These are phyloP conservation scores for Lordiphosa fenestrarum DNA, from an alignment of 2,888 invertebrate species.

Conservation along the genomic window DNA sequence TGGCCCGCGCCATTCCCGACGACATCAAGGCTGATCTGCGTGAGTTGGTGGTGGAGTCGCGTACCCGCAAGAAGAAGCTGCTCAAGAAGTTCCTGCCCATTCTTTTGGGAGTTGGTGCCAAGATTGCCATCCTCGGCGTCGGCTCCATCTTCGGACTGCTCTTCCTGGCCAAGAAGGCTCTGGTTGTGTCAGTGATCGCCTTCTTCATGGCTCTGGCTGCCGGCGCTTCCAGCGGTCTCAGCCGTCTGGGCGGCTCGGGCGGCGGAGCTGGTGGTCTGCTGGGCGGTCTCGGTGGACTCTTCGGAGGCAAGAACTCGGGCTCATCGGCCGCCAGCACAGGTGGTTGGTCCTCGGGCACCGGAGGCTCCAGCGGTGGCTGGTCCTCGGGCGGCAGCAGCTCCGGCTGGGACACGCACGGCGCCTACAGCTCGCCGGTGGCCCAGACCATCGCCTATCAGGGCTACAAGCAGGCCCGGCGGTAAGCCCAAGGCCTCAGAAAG, in stretches of 20 bases:
- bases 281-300: conserved; percentile 75
- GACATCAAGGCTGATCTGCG: conserved; percentile 82
- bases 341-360: conserved; percentile 76
- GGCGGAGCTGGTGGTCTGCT: conserved; percentile 70
- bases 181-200: conserved; percentile 83
- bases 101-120: conserved; percentile 83
- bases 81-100: conserved; percentile 83
- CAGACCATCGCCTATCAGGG: conserved; percentile 82
- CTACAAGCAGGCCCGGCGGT: conserved; percentile 80
- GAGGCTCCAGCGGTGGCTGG: conserved; percentile 69
- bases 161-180: conserved; percentile 84
- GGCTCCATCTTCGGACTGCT: conserved; percentile 83
- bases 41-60: conserved; percentile 83
- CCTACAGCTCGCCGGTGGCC: conserved; percentile 82
- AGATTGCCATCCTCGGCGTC: conserved; percentile 82
- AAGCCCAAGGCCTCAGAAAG: conserved; percentile 44
- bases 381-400: conserved; percentile 69
- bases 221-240: conserved; percentile 76
- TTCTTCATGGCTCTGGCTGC: conserved; percentile 83
- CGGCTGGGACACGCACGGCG: conserved; percentile 81
- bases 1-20: conserved; percentile 82
- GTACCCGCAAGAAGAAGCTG: conserved; percentile 82
- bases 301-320: conserved; percentile 76
- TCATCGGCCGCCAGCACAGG: conserved; percentile 55
- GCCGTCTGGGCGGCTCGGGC: conserved; percentile 72